A percentile compares a stretch with the other conserved stretches of the same genome.
Evolutionary conservation across 2,113 vertebrate genomes (phyloP).

Genomic region (Variabilichromis moorii): DNA sequence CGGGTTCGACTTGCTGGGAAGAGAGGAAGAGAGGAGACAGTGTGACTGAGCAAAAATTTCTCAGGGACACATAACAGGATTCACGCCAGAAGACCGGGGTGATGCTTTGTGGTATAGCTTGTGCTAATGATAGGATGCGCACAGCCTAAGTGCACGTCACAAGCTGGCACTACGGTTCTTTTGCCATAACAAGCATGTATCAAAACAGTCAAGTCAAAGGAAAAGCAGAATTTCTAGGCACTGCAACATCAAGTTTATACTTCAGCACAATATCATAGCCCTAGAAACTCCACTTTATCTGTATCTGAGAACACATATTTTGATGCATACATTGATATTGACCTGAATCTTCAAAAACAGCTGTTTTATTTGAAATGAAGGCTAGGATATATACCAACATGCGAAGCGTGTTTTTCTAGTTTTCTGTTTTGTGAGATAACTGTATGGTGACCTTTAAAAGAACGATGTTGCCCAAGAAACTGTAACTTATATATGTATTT

Average conservation of each 20-base stretch:
- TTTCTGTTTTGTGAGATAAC: not conserved
- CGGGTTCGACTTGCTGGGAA: conserved; percentile 12
- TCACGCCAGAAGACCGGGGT: not conserved
- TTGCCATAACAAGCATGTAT: not conserved
- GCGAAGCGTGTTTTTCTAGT: not conserved
- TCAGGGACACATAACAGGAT: conserved; percentile 18
- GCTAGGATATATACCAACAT: not conserved
- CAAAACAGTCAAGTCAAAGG: not conserved
- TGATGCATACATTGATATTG: not conserved
- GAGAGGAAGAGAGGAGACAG: conserved; percentile 32
- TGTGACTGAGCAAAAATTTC: conserved; percentile 4
- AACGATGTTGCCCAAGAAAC: not conserved
- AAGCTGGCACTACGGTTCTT: not conserved
- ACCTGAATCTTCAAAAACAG: not conserved
- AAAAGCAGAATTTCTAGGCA: not conserved
- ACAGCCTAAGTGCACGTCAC: not conserved
- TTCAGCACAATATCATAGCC: not conserved
- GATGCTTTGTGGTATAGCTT: not conserved
- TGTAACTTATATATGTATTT: not conserved
- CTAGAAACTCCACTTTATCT: not conserved
- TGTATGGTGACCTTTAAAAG: not conserved
- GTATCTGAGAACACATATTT: not conserved
- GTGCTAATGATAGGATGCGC: not conserved
- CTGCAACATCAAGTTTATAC: not conserved
- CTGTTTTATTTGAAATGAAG: not conserved